Conservation (phyloP, 2,888 invertebrate species). For the Monopis laevigella region DNA sequence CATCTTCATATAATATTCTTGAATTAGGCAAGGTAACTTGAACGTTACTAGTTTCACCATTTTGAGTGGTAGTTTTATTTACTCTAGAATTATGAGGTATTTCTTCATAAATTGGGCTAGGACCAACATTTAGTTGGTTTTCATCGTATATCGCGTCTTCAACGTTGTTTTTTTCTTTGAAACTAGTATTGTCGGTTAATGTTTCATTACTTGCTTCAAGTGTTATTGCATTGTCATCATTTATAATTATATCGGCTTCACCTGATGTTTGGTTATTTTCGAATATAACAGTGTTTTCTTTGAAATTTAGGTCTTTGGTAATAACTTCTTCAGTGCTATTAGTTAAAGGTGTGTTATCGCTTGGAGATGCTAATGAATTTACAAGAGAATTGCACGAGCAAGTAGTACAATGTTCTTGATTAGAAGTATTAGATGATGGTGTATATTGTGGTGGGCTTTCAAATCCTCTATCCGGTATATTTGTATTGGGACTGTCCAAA, state of each 20-base stretch:
- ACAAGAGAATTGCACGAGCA: constrained; percentile 11
- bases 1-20: too few species aligned
- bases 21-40: too few species aligned
- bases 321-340: too few species aligned
- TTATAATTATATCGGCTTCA: background rate
- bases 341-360: too few species aligned
- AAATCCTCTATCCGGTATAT: background rate
- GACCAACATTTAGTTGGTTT: constrained; percentile 4
- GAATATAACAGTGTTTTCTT: constrained; percentile 18
- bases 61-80: too few species aligned
- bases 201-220: background rate
- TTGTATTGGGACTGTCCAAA: background rate
- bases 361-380: too few species aligned
- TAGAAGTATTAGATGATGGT: background rate
- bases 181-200: too few species aligned
- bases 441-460: constrained; percentile 3
- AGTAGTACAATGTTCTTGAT: constrained; percentile 1
- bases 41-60: too few species aligned
- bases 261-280: constrained; percentile 17
- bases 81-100: background rate
- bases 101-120: constrained; percentile 7
- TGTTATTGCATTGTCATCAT: constrained; percentile 11
- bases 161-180: background rate
- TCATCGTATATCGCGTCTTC: background rate
- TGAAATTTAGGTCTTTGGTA: background rate